Percentiles rank a stretch among this genome's conserved stretches.
Conservation (phyloP, 1,140 invertebrate species). For the Pseudomyrmex cubaensis region DNA sequence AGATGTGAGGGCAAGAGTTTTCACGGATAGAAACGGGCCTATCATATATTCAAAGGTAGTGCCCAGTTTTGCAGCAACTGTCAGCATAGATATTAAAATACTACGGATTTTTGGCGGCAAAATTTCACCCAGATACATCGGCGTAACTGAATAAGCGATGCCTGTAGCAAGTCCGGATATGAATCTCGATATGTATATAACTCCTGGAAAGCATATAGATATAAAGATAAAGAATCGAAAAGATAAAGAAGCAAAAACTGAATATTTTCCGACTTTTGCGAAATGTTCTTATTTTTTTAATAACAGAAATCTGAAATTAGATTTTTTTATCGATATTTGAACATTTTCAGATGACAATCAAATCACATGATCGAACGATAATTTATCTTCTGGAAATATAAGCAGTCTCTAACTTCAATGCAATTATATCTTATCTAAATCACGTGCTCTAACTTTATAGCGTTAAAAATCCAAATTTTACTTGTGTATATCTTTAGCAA, state of each 20-base stretch:
- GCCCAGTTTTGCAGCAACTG: conserved; percentile 86
- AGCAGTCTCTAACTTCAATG: background rate
- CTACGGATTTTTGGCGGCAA: conserved; percentile 88
- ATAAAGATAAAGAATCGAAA: background rate
- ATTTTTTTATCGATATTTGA: no score
- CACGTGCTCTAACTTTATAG: no score
- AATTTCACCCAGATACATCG: conserved; percentile 88
- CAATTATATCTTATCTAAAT: background rate
- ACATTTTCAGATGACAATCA: no score
- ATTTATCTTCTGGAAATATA: no score
- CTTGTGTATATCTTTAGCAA: background rate
- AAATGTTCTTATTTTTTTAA: no score
- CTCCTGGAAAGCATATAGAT: conserved; percentile 49
- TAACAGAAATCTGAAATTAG: no score
- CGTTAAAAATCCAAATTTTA: no score
- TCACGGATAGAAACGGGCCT: conserved; percentile 86
- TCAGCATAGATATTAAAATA: conserved; percentile 87
- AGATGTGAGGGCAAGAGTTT: conserved; percentile 85
- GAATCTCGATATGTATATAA: conserved; percentile 72
- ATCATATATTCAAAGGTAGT: conserved; percentile 88
- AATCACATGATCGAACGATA: no score
- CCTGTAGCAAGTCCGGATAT: conserved; percentile 88
- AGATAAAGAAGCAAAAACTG: background rate
- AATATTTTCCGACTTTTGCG: no score
- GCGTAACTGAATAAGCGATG: conserved; percentile 86